Conservation (phyloP, 1,140 invertebrate genomes). For the Aphelinus atriplicis region DNA sequence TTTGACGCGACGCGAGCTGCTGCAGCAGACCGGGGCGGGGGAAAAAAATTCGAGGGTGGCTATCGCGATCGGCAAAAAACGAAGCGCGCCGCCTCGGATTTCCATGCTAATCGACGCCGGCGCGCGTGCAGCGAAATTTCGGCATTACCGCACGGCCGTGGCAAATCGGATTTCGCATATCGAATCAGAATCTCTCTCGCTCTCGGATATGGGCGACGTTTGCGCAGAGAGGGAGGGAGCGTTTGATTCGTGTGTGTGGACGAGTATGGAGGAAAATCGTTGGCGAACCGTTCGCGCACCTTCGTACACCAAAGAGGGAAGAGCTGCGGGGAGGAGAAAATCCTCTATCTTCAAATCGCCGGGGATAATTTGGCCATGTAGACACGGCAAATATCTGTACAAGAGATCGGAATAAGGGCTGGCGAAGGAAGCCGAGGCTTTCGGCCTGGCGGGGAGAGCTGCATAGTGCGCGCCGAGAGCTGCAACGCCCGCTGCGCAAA, state of each 20-base stretch:
- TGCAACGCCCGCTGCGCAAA: slow-evolving; percentile 50
- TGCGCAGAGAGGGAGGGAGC: not conserved
- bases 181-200: not conserved
- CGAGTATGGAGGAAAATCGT: not conserved
- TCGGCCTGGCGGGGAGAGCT: slow-evolving; percentile 3
- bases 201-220: not conserved
- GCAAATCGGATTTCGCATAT: not conserved
- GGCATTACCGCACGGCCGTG: too few species aligned
- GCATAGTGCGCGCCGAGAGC: slow-evolving; percentile 14
- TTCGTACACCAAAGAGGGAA: not conserved
- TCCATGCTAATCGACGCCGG: too few species aligned
- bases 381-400: slow-evolving; percentile 62
- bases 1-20: not conserved
- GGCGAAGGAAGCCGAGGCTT: not conserved
- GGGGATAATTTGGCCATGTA: slow-evolving; percentile 58
- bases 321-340: slow-evolving; percentile 43
- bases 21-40: too few species aligned
- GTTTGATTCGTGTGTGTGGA: not conserved
- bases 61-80: not conserved
- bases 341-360: slow-evolving; percentile 59
- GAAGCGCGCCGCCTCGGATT: too few species aligned
- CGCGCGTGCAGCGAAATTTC: too few species aligned
- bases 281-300: not conserved
- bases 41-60: not conserved
- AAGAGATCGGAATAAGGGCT: slow-evolving; percentile 60